Conservation (phyloP, 2,113 vertebrate species). For the Pyxicephalus adspersus region DNA sequence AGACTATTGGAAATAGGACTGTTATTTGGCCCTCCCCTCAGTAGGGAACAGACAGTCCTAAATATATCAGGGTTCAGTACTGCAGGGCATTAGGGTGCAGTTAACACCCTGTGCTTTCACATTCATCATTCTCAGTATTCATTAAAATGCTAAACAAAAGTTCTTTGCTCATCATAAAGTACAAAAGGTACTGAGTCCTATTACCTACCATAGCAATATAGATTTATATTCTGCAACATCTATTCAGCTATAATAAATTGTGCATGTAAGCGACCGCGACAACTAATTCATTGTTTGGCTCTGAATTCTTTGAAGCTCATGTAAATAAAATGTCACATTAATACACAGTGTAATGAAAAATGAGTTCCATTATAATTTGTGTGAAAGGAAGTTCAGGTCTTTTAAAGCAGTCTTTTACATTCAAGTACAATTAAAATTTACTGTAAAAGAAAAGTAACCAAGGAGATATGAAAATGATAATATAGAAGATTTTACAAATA, state of each 20-base stretch:
- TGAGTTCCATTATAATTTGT: conserved; percentile 16
- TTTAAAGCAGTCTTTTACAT: conserved; percentile 11
- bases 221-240: neutral
- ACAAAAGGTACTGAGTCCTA: too few relatives aligned
- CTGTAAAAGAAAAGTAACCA: neutral
- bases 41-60: too few relatives aligned
- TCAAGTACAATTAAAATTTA: neutral
- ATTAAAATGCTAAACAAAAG: too few relatives aligned
- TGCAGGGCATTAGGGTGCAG: too few relatives aligned
- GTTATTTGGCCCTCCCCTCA: too few relatives aligned
- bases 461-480: neutral
- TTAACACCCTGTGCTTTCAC: too few relatives aligned
- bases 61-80: too few relatives aligned
- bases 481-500: neutral
- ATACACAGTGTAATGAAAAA: conserved; percentile 5
- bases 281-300: conserved; percentile 6
- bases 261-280: neutral
- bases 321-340: conserved; percentile 21
- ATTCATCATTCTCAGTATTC: too few relatives aligned
- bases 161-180: too few relatives aligned
- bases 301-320: neutral
- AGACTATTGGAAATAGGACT: too few relatives aligned
- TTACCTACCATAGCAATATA: neutral
- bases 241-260: neutral
- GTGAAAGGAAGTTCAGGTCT: neutral